Evolutionary conservation across 2,113 vertebrate species (phyloP), one percentile per base, ranked within the genome.

Genomic region (Amazona vittata): DNA sequence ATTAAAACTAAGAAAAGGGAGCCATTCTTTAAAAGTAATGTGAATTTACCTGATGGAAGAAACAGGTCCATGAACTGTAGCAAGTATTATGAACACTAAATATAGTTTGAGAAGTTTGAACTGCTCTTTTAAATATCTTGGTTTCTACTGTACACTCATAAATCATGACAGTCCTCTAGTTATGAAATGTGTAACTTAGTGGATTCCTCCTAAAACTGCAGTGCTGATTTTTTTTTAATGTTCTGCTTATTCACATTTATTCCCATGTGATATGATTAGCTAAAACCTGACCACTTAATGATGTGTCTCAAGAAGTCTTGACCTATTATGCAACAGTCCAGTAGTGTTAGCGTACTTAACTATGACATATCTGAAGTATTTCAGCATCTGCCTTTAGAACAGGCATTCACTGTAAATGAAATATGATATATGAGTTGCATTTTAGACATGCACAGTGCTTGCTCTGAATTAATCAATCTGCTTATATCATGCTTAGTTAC

Each of bases 1-100:
- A 88, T 94, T 88, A 69, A 88, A 94, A 57, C n/a, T 37, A 81
- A 65, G 70, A 90, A 92, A 93, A 96, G 11, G 26, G 53, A 93
- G 46, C 68, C 37, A 90, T 90, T 95, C 62, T 97, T 90, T 90
- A 37, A 93, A 92, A 94, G 68, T 49, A 80, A 44, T 73, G 77
- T 69, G 43, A 88, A 59, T 88, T 93, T 70, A 90, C 90, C 68
- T 90, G 80, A 92, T 92, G 73, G 95, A 93, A 94, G 68, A 93
- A 96, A 80, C 89, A 93, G 76, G 68, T 90, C 76, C 12, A 18
- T 37, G 59, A 92, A 70, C 63, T 79, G 63, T 44, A 86, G 63
- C 15, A n/a, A 77, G 62, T 86, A 71, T 89, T 86, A 77, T 53
- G 73, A 77, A 74, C 28, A 25, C 68, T 77, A 79, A 94, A 95